Evolutionary conservation across 2,888 invertebrate species (phyloP), one percentile per base, ranked within the genome.

Genomic region (Colostygia pectinataria): DNA sequence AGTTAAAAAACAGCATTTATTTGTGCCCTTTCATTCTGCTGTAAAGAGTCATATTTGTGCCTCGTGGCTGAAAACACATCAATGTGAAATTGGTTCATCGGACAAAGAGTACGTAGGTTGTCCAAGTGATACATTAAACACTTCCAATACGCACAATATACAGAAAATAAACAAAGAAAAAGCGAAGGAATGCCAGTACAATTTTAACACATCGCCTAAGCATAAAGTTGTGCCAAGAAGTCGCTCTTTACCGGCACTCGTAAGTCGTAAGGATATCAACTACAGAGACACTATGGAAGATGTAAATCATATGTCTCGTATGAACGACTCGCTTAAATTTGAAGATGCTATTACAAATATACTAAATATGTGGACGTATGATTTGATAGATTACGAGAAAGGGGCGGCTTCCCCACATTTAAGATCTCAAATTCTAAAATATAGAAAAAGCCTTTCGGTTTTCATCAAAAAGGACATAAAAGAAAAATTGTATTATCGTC

Each of bases 341-440:
- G 42, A 52, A 15, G 52, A 46, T 10, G 52, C 52, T 42, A 28
- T 52, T 34, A 25, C 42, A 20, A 43, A 41, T n/a, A 31, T 52
- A 42, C 42, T 46, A 6, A 29, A 52, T 36, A 52, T 52, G 24
- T 52, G 52, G 52, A 52, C 52, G 8, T 52, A 52, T 31, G 52
- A 52, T 20, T 46, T 52, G 52, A 52, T 52, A 29, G 28, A 46
- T 14, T 52, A 42, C 42, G 52, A 52, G 10, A 42, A 42, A 34
- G 46, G 46, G 3, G 25, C 42, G 1, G 38, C 38, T 5, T 34
- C 38, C 5, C 46, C 52, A 12, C 20, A 34, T 10, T 24, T 37
- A 12, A 42, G 42, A 43, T 33, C 38, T n/a, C 41, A 52, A 34
- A 46, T 47, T 24, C 7, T 52, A 29, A 34, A 47, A 23, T 39